phyloP scores from a whole-genome alignment of 2,888 invertebrate species.

The Drosophila fungiperda region DNA sequence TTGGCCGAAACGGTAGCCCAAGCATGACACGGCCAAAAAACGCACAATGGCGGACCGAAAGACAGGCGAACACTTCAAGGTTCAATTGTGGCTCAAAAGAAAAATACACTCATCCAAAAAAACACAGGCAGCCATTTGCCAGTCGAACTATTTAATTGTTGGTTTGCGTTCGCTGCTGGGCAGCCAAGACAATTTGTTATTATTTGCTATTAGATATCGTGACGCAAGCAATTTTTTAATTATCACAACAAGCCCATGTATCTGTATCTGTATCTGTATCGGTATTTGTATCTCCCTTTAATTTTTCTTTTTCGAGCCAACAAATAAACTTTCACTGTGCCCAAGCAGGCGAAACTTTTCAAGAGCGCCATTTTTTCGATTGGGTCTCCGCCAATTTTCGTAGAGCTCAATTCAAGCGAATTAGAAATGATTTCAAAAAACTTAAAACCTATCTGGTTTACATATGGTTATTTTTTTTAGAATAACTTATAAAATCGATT shows the following conservation, averaged over 20 bases:
- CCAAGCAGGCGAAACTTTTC: slow-evolving; percentile 48
- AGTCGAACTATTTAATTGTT: background rate
- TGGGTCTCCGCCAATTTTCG: slow-evolving; percentile 25
- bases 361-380: slow-evolving; percentile 22
- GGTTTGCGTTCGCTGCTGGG: slow-evolving; percentile 19
- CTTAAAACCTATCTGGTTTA: no score
- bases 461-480: no score
- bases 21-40: slow-evolving; percentile 58
- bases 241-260: slow-evolving; percentile 56
- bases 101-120: slow-evolving; percentile 28
- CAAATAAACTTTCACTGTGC: slow-evolving; percentile 59
- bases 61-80: slow-evolving; percentile 56
- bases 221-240: slow-evolving; percentile 74
- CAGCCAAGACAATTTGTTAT: slow-evolving; percentile 76
- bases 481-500: background rate
- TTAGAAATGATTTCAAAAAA: no score
- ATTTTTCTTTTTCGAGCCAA: slow-evolving; percentile 19
- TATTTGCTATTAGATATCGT: slow-evolving; percentile 76
- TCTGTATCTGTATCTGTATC: slow-evolving; percentile 24
- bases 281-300: slow-evolving; percentile 31
- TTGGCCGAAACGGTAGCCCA: slow-evolving; percentile 52
- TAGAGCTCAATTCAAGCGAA: background rate
- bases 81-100: slow-evolving; percentile 68
- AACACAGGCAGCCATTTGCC: background rate
- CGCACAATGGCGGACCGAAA: slow-evolving; percentile 2